Evolutionary conservation across 1,140 invertebrate genomes (phyloP), one percentile per base, ranked within the genome.

Genomic region (Pemphigus obesinymphae): DNA sequence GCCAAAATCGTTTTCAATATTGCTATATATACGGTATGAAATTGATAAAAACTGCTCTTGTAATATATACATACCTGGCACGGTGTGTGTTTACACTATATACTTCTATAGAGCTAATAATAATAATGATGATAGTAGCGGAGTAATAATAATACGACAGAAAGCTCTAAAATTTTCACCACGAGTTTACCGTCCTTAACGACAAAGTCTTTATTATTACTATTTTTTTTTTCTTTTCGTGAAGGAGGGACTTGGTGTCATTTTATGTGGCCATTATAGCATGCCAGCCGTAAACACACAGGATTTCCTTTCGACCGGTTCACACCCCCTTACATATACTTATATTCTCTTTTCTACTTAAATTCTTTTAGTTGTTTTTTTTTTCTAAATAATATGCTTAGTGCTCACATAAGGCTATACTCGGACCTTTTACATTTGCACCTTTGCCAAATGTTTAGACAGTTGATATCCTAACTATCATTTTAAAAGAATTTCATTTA

Each of bases 181-280:
- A 34, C 72, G n/a, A 50, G 20, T 17, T 34, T 55, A 23, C 2
- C 10, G 10, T 15, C 29, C 29, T 75, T 55, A 50, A 75, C 26
- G 72, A 75, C 20, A 11, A 75, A 53, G 50, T 7, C 68, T 63
- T 61, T 61, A 61, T 2, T 20, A 31, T 61, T 61, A 17, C 13
- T 6, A 6, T 20, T 63, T 63, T 31, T 15, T 48, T 43, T 17
- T n/a, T 63, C 20, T 63, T 4, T 29, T 43, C 34, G 45, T 2
- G 20, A 11, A 53, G 8, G 15, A 72, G 37, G 34, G 2, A 13
- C 20, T 15, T 10, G 8, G 26, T 13, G 29, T 55, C 20, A 7
- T 75, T 75, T 53, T 75, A 75, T 75, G 48, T 53, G 29, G n/a
- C 17, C 48, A 31, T 75, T 75, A 53, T 50, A 50, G 17, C 48